phyloP scores from a whole-genome alignment of 2,888 invertebrate species.

The Drosophila subsilvestris region DNA sequence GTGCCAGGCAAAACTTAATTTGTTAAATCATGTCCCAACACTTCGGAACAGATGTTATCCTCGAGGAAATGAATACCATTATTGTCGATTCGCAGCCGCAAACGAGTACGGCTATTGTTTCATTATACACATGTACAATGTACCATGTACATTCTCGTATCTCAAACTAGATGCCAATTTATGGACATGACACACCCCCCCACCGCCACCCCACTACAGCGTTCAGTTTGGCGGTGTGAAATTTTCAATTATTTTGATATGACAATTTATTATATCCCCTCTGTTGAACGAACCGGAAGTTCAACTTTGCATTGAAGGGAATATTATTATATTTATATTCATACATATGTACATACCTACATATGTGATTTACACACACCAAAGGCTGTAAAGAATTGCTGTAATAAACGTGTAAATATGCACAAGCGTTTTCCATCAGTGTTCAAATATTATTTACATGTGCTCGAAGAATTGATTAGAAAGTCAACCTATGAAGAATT shows the following conservation, averaged over 20 bases:
- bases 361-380: too few relatives aligned
- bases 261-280: conserved; percentile 48
- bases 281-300: conserved; percentile 49
- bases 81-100: conserved; percentile 1
- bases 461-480: too few relatives aligned
- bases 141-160: not conserved
- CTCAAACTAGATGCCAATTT: conserved; percentile 12
- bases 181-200: conserved; percentile 12
- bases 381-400: too few relatives aligned
- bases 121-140: conserved; percentile 14
- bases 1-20: conserved; percentile 60
- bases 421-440: too few relatives aligned
- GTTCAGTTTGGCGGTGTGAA: conserved; percentile 27
- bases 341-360: too few relatives aligned
- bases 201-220: not conserved
- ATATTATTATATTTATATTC: not conserved
- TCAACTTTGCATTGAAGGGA: conserved; percentile 50
- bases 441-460: too few relatives aligned
- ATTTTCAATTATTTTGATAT: conserved; percentile 63
- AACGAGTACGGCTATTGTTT: conserved; percentile 29
- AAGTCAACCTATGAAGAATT: too few relatives aligned
- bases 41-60: conserved; percentile 71
- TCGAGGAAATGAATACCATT: conserved; percentile 62
- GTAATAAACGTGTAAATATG: too few relatives aligned
- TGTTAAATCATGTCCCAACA: conserved; percentile 63